Conservation (phyloP, 2,888 invertebrate genomes). For the Andrena fulva region DNA sequence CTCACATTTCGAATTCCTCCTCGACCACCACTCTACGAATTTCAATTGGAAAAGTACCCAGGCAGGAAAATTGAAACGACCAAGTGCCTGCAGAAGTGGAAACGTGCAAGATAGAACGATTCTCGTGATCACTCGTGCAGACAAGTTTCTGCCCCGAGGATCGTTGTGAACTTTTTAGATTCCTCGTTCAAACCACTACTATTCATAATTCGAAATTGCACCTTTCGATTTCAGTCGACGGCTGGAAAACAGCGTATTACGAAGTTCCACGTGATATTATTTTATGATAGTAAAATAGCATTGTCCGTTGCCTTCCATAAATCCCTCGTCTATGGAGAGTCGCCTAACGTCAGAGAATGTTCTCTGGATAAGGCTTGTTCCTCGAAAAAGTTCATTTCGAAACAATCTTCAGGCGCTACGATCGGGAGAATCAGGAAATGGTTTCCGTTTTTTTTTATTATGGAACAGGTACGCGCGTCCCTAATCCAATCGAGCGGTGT, state of each 20-base stretch:
- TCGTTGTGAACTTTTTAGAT: not conserved
- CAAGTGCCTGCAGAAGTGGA: conserved; percentile 26
- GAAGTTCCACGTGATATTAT: conserved; percentile 25
- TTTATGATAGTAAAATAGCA: conserved; percentile 12
- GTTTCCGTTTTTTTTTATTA: not conserved
- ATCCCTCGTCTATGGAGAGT: not conserved
- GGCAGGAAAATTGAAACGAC: conserved; percentile 11
- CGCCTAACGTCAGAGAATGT: not conserved
- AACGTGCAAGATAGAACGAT: conserved; percentile 13
- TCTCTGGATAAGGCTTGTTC: not conserved
- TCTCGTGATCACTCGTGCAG: not conserved
- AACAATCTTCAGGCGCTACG: not conserved
- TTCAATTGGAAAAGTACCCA: not conserved
- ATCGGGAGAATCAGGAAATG: not conserved
- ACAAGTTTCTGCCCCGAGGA: conserved; percentile 22
- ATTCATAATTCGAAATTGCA: conserved; percentile 37
- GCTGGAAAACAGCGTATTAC: conserved; percentile 13
- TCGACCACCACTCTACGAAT: not conserved
- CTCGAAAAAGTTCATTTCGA: not conserved
- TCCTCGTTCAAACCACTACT: not conserved
- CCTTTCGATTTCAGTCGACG: conserved; percentile 18
- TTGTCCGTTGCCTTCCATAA: conserved; percentile 1
- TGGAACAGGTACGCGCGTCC: conserved; percentile 30
- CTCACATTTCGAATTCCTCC: too few species aligned
- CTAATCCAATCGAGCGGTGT: conserved; percentile 22